These are phyloP conservation scores for Pantherophis alleghaniensis DNA, from an alignment of 2,797 vertebrate species.

Conservation along the genomic window DNA sequence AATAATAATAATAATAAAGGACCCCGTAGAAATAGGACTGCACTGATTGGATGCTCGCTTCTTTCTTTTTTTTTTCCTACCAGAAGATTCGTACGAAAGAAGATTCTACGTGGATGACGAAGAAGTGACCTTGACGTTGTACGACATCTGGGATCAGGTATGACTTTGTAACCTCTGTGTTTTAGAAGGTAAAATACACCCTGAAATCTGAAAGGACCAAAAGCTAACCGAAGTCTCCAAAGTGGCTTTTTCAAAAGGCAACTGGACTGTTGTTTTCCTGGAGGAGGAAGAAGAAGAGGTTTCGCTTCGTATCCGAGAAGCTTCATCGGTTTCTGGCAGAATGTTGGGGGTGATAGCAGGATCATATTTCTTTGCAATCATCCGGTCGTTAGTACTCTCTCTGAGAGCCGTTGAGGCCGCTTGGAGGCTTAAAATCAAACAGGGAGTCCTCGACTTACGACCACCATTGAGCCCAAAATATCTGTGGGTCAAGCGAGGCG, in stretches of 20 bases:
- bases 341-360: no score
- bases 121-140: conserved; percentile 84
- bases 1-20: not conserved
- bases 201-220: not conserved
- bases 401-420: not conserved
- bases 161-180: conserved; percentile 2
- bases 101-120: conserved; percentile 85
- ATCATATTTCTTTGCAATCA: not conserved
- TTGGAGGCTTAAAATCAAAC: not conserved
- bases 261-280: no score
- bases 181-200: not conserved
- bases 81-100: conserved; percentile 87
- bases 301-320: not conserved
- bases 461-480: no score
- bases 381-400: not conserved
- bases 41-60: not conserved
- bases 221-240: not conserved
- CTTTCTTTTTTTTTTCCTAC: conserved; percentile 21
- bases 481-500: no score
- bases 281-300: not conserved
- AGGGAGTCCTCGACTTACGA: no score
- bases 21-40: not conserved
- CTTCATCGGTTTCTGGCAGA: no score
- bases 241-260: not conserved
- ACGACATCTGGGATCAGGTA: conserved; percentile 92